These are phyloP conservation scores for Bombus haemorrhoidalis DNA, from an alignment of 1,140 invertebrate species.

Conservation along the genomic window DNA sequence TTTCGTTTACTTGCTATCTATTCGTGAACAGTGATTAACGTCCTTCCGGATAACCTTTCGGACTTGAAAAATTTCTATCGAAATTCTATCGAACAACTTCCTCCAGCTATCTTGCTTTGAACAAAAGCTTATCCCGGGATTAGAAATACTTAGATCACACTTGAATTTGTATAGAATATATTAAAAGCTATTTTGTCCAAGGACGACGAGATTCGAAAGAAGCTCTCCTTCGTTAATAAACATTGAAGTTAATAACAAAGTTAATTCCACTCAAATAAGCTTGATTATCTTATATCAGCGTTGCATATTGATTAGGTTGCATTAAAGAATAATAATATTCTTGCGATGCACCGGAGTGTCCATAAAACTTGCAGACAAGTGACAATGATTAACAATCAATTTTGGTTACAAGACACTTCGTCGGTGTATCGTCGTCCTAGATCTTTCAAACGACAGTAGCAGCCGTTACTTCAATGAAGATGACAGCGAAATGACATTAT, in stretches of 20 bases:
- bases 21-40: conserved; percentile 26
- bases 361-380: background rate
- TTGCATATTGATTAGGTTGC: background rate
- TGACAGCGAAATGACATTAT: conserved; percentile 27
- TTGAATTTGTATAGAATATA: background rate
- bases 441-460: conserved; percentile 26
- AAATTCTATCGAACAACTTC: background rate
- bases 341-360: background rate
- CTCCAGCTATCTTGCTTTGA: background rate
- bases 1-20: background rate
- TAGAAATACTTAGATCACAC: background rate
- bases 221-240: background rate
- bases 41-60: background rate
- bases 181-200: background rate
- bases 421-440: conserved; percentile 12
- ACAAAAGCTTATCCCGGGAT: background rate
- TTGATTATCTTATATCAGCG: background rate
- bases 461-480: conserved; percentile 36
- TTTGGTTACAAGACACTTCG: conserved; percentile 30
- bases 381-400: conserved; percentile 32
- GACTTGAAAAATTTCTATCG: background rate
- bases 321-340: background rate
- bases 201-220: background rate
- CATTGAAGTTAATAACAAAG: background rate
- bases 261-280: background rate